A percentile compares a stretch with the other conserved stretches of the same genome.
These are phyloP conservation scores for Sycophila sp. DNA, from an alignment of 1,140 invertebrate genomes.

Conservation along the genomic window DNA sequence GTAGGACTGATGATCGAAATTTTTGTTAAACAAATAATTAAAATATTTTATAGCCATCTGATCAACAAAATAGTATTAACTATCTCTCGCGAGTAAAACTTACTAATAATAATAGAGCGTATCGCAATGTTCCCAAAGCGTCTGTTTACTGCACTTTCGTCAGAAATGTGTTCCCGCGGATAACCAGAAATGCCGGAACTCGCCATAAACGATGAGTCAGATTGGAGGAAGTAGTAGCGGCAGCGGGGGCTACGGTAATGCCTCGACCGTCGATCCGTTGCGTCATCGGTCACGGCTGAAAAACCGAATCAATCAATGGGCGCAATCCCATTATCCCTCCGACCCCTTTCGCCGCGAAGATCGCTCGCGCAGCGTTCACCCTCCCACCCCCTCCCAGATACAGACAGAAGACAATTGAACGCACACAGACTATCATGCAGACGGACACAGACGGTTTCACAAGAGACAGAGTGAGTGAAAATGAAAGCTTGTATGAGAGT, in stretches of 20 bases:
- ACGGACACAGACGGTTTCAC: not conserved
- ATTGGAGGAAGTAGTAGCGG: too few species aligned
- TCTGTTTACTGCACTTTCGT: too few species aligned
- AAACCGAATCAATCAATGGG: conserved; percentile 18
- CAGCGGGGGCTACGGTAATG: not conserved
- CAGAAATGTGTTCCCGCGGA: not conserved
- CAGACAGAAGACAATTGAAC: not conserved
- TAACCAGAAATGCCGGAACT: too few species aligned
- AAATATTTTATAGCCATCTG: too few species aligned
- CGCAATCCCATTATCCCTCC: conserved; percentile 1
- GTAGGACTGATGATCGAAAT: too few species aligned
- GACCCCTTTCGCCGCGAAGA: not conserved
- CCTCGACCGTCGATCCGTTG: conserved; percentile 1
- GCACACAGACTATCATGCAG: not conserved
- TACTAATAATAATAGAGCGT: too few species aligned
- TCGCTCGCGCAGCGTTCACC: not conserved
- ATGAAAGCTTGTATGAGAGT: too few species aligned
- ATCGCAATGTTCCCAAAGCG: too few species aligned
- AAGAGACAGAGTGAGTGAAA: not conserved
- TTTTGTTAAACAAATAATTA: too few species aligned
- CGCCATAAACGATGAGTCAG: not conserved
- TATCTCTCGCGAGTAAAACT: too few species aligned
- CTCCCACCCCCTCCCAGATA: too few species aligned
- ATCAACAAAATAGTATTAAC: too few species aligned
- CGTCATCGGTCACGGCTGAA: conserved; percentile 24